Conservation (phyloP, 2,888 invertebrate genomes). For the Eledone cirrhosa region DNA sequence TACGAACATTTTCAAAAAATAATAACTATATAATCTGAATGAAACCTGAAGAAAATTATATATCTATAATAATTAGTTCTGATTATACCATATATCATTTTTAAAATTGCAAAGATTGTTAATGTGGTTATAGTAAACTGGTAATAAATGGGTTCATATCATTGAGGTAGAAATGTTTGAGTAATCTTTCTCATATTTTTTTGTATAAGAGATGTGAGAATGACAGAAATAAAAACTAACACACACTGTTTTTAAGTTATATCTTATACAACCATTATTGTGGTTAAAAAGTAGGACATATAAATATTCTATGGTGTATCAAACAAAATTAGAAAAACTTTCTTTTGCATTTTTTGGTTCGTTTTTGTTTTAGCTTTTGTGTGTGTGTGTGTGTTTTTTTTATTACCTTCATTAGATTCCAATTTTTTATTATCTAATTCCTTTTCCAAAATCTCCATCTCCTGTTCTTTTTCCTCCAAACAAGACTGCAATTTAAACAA, state of each 20-base stretch:
- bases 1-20: no score
- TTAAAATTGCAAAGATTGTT: no score
- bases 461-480: slow-evolving; percentile 44
- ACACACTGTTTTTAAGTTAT: not conserved
- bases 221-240: not conserved
- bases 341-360: no score
- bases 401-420: slow-evolving; percentile 44
- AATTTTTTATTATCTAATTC: slow-evolving; percentile 48
- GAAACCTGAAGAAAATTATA: no score
- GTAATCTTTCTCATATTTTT: no score
- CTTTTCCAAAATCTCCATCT: slow-evolving; percentile 45
- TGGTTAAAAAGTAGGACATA: not conserved
- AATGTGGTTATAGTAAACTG: no score
- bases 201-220: not conserved
- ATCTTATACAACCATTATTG: not conserved
- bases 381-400: not conserved
- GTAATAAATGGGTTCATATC: no score
- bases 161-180: no score
- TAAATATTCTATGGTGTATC: not conserved
- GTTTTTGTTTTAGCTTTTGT: no score
- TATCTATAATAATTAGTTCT: no score
- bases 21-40: no score
- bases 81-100: no score
- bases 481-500: slow-evolving; percentile 42
- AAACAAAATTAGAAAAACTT: not conserved